Evolutionary conservation across 2,797 vertebrate species (phyloP).

Genomic region (Garrulus glandarius): DNA sequence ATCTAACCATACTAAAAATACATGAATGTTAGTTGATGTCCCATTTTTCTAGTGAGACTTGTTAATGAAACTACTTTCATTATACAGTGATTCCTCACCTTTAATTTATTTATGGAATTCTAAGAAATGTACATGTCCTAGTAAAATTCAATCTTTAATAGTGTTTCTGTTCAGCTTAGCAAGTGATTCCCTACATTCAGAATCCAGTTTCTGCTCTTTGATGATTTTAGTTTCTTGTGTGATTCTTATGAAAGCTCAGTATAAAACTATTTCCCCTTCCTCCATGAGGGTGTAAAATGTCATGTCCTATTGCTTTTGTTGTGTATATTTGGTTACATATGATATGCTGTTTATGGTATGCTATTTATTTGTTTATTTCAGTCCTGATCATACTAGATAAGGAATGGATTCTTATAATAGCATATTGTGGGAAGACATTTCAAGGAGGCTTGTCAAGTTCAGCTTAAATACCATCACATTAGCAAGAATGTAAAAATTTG

Average conservation of each 20-base stretch:
- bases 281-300: not conserved
- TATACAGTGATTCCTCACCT: not conserved
- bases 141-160: not conserved
- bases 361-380: not conserved
- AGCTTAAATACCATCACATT: not conserved
- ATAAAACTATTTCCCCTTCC: not conserved
- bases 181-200: not conserved
- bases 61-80: not conserved
- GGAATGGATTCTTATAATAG: not conserved
- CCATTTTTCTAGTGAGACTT: not conserved
- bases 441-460: not conserved
- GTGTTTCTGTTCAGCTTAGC: not conserved
- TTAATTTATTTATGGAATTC: not conserved
- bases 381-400: not conserved
- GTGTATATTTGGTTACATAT: not conserved
- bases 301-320: not conserved
- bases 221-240: not conserved
- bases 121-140: not conserved
- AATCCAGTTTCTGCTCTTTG: not conserved
- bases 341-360: not conserved
- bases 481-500: not conserved
- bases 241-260: not conserved
- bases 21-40: not conserved
- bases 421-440: not conserved
- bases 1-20: not conserved